These are phyloP conservation scores for Adrianichthys oophorus DNA, from an alignment of 2,797 vertebrate genomes.

Conservation along the genomic window DNA sequence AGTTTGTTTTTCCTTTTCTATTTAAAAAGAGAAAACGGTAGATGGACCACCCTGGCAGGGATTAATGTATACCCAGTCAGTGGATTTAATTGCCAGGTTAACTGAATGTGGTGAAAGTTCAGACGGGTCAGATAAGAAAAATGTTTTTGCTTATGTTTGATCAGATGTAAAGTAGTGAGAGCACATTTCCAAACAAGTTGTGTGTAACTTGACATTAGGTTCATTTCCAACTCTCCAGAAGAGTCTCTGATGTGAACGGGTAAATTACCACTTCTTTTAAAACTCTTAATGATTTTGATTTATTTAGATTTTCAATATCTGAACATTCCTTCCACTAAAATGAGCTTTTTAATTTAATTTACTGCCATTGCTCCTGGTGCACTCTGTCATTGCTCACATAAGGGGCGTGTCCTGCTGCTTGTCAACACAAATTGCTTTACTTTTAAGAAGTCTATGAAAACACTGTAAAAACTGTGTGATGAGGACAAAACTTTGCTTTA, in stretches of 20 bases:
- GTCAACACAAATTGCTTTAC: too few relatives aligned
- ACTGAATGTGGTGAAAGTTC: conserved; percentile 30
- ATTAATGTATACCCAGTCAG: conserved; percentile 38
- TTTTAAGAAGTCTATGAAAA: too few relatives aligned
- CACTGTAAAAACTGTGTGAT: too few relatives aligned
- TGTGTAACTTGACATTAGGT: conserved; percentile 11
- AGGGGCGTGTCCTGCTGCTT: too few relatives aligned
- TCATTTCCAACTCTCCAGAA: conserved; percentile 12
- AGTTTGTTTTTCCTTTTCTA: conserved; percentile 36
- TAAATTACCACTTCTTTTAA: too few relatives aligned
- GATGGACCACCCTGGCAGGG: conserved; percentile 68
- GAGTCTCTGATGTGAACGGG: background rate
- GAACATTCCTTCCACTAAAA: too few relatives aligned
- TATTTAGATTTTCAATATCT: too few relatives aligned
- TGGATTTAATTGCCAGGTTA: conserved; percentile 45
- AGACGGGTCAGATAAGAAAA: conserved; percentile 35
- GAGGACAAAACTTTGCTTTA: too few relatives aligned
- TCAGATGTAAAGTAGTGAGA: conserved; percentile 12
- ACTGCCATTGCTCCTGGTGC: too few relatives aligned
- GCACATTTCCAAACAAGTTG: conserved; percentile 18
- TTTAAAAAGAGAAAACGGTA: conserved; percentile 51
- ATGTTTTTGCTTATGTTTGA: conserved; percentile 8
- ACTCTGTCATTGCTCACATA: too few relatives aligned
- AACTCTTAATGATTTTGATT: too few relatives aligned
- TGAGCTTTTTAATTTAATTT: too few relatives aligned